Evolutionary conservation across 2,113 vertebrate species (phyloP), one percentile per base, ranked within the genome.

Genomic region (Meles meles): DNA sequence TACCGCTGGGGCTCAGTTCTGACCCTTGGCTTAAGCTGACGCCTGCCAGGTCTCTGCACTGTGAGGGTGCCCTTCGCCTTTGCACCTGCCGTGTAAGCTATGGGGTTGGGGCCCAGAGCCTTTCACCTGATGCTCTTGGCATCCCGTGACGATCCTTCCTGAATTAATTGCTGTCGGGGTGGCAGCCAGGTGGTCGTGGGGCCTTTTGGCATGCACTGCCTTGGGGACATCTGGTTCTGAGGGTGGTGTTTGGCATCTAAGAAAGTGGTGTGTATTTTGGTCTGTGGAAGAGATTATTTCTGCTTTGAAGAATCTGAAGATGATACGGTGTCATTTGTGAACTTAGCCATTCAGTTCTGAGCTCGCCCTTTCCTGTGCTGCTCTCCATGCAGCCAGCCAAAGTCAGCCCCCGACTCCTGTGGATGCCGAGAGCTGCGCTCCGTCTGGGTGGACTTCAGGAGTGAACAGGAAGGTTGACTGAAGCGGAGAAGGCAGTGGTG

Each of bases 81-180:
- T 17, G 31, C 55, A 23, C 29, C 37, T 34, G 9, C 12, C 12
- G 8, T 14, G 6, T 37, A 17, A 29, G 34, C 74, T 71, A 20
- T 39, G 44, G 20, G 59, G 8, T 20, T 1, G 31, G 5, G 8
- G 37, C 52, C 9, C 13, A 1, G 20, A 31, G 2, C 20, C 14
- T 63, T 61, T 29, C 4, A 3, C 9, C 52, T 11, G 29, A 2
- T 72, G n/a, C 72, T 29, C 59, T 81, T 29, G 25, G 74, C 14
- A 7, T 44, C 44, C 8, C 5, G 6, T 65, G 86, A 25, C 2
- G 15, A 23, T 23, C 31, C 34, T 79, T 49, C 11, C 49, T 47
- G 74, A 27, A 2, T 49, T 65, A 1, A 3, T 14, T 37, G 7
- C 18, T 29, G 0, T 17, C 31, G 23, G 20, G 39, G 18, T 71